Evolutionary conservation across 2,888 invertebrate genomes (phyloP), one percentile per base, ranked within the genome.

Genomic region (Mesorhabditis spiculigera): DNA sequence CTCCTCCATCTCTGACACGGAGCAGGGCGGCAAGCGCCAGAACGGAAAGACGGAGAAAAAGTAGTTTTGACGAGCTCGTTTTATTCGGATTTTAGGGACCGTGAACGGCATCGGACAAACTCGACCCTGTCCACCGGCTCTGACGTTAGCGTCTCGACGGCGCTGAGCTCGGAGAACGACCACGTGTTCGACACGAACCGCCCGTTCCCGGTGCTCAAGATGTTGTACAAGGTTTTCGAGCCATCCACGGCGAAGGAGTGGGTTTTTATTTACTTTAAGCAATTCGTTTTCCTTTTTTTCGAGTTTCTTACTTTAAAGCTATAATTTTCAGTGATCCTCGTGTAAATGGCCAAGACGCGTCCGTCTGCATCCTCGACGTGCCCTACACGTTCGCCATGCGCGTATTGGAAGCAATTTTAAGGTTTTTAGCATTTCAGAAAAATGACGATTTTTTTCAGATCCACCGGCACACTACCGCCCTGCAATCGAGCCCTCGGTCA

Each of bases 211-310:
- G 81, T 79, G 4, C 70, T 84, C 28, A 84, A 84, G 71, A 70
- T 84, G 66, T 75, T 84, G 44, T 84, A 80, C 73, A 84, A 84
- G 72, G 74, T 82, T 16, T 82, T 81, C 75, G 81, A 84, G 65
- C 71, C 72, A 3, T 65, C 58, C 5, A 76, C 80, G 4, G 80
- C 79, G 1, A 69, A 74, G 63, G 73, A 72, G 81, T 79, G 43
- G 45, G 68, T 65, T 67, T 42, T 69, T 69, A 4, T 42, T 10
- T 2, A 62, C 10, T 45, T 13, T 67, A 3, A 10, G 3, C 3
- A 66, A 2, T 66, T 44, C n/a, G n/a, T n/a, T 28, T 28, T 28
- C 28, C 3, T 28, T 28, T 28, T 1, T 3, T 28, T 1, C 28
- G 3, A 3, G 1, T 28, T 28, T 28, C 3, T 28, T 28, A 28